Percentiles rank a stretch among this genome's conserved stretches.
Evolutionary conservation across 2,888 invertebrate genomes (phyloP).

Genomic region (Dermolepida albohirtum): DNA sequence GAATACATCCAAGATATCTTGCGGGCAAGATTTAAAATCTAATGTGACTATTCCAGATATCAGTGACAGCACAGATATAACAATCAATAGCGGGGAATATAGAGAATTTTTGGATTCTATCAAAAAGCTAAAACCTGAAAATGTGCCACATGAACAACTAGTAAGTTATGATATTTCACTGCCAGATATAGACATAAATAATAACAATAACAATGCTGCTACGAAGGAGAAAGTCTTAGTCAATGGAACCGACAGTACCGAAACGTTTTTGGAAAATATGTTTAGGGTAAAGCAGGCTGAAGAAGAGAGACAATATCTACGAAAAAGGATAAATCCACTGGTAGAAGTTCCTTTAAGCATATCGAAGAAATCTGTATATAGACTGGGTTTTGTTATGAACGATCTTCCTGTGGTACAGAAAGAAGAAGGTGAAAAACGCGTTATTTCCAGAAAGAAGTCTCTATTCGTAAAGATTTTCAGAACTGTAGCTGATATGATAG

Average conservation of each 20-base stretch:
- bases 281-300: not conserved
- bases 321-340: constrained; percentile 25
- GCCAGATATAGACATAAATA: not conserved
- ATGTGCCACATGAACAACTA: not conserved
- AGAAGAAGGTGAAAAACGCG: not conserved
- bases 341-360: constrained; percentile 31
- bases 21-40: constrained; percentile 8
- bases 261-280: constrained; percentile 15
- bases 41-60: constrained; percentile 22
- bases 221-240: constrained; percentile 1
- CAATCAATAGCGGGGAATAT: constrained; percentile 38
- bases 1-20: constrained; percentile 27
- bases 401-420: not conserved
- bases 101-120: constrained; percentile 37
- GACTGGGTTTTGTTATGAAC: not conserved
- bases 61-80: constrained; percentile 36
- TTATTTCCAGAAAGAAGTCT: constrained; percentile 15
- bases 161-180: constrained; percentile 7
- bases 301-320: constrained; percentile 3
- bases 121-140: constrained; percentile 14
- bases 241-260: constrained; percentile 14
- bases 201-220: not conserved
- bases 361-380: constrained; percentile 31
- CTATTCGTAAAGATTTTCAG: constrained; percentile 35
- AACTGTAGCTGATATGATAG: constrained; percentile 28